Percentiles rank a stretch among this genome's conserved stretches.
phyloP scores from a whole-genome alignment of 2,113 vertebrate genomes.

The Climacteris rufus region DNA sequence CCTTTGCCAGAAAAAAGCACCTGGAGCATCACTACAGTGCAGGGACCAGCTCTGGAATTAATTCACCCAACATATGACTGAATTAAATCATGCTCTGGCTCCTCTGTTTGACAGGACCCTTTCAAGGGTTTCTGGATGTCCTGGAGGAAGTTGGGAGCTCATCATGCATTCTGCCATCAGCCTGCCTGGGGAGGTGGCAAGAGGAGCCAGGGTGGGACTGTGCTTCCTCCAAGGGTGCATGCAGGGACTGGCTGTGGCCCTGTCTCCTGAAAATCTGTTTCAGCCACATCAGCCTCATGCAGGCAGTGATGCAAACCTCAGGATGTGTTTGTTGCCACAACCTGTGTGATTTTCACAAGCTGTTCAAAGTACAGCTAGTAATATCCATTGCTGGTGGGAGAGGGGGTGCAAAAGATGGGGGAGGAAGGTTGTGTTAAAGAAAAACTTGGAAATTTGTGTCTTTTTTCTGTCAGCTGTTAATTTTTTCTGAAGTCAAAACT shows the following conservation, averaged over 20 bases:
- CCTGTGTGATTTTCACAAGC: not conserved
- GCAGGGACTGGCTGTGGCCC: not conserved
- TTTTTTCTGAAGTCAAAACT: not conserved
- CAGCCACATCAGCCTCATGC: rapidly evolving
- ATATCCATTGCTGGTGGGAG: not conserved
- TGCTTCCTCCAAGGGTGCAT: rapidly evolving
- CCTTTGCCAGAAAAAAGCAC: not conserved
- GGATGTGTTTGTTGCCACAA: not conserved
- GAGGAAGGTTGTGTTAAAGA: not conserved
- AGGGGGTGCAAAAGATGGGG: not conserved
- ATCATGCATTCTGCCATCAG: not conserved
- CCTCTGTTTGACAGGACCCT: not conserved
- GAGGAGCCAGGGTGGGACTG: not conserved
- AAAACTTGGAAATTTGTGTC: not conserved
- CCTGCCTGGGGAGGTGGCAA: rapidly evolving
- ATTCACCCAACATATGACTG: not conserved
- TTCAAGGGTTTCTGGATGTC: not conserved
- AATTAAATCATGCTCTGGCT: not conserved
- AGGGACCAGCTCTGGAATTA: not conserved
- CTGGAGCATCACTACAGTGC: not conserved
- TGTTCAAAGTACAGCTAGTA: not conserved
- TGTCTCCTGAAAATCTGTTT: not conserved
- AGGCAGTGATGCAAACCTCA: not conserved
- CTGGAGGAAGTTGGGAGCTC: not conserved
- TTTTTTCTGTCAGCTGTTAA: not conserved